Percentiles rank a stretch among this genome's conserved stretches.
These are phyloP conservation scores for Enteromius afrohamiltoni DNA, from an alignment of 2,797 vertebrate species.

Conservation along the genomic window DNA sequence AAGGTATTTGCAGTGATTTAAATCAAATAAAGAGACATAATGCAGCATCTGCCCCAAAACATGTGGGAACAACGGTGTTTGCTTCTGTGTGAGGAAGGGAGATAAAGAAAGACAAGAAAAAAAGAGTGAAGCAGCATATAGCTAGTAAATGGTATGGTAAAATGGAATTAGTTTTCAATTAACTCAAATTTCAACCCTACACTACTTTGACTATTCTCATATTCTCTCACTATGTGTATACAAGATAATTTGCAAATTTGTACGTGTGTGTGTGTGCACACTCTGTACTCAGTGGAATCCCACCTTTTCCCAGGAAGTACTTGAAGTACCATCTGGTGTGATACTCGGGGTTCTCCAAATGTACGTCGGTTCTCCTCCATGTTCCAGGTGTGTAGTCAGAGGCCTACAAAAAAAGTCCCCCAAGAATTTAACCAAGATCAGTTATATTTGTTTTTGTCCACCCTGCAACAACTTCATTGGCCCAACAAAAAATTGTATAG, in stretches of 20 bases:
- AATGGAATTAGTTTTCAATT: not conserved
- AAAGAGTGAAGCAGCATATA: not conserved
- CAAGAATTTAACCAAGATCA: constrained; percentile 6
- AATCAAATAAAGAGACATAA: constrained; percentile 57
- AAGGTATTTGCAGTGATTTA: constrained; percentile 58
- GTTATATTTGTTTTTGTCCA: too few species aligned
- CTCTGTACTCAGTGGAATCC: constrained; percentile 43
- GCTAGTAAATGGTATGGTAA: not conserved
- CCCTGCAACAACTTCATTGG: not conserved
- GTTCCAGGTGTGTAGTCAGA: constrained; percentile 86
- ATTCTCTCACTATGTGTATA: not conserved
- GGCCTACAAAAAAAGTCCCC: constrained; percentile 73
- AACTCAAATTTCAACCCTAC: not conserved
- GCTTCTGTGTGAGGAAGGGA: constrained; percentile 7
- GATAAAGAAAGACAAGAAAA: constrained; percentile 8
- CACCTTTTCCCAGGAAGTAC: constrained; percentile 99
- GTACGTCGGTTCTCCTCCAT: constrained; percentile 97
- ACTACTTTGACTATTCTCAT: not conserved
- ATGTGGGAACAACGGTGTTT: constrained; percentile 29
- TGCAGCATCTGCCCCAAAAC: constrained; percentile 53
- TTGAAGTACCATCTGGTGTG: constrained; percentile 99
- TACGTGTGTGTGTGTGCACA: not conserved
- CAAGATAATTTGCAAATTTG: constrained; percentile 5
- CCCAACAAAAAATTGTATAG: not conserved
- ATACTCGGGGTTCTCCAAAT: constrained; percentile 98